Evolutionary conservation across 2,113 vertebrate species (phyloP).

Genomic region (Podocnemis expansa): DNA sequence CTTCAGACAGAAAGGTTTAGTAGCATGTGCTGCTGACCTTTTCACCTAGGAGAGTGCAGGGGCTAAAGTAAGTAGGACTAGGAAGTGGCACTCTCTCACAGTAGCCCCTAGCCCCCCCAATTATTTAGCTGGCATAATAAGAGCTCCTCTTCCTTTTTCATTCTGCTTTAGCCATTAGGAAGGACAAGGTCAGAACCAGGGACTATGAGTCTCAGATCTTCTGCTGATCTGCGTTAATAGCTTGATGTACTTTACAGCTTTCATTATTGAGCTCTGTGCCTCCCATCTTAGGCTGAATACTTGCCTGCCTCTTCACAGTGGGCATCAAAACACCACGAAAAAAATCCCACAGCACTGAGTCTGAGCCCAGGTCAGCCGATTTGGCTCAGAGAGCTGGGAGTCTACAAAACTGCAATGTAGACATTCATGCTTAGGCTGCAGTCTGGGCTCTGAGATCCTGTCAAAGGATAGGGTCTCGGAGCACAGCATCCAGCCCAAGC

Average conservation of each 20-base stretch:
- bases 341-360: background rate
- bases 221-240: background rate
- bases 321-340: background rate
- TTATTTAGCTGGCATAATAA: background rate
- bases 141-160: background rate
- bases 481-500: no score
- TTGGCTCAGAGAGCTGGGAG: background rate
- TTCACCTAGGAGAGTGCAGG: background rate
- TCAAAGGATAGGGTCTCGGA: no score
- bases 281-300: background rate
- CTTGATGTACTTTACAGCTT: background rate
- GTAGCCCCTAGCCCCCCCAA: no score
- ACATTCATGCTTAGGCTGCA: no score
- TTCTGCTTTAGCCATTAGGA: background rate
- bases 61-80: background rate
- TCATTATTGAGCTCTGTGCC: background rate
- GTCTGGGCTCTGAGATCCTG: no score
- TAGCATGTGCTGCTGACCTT: background rate
- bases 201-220: background rate
- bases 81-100: background rate
- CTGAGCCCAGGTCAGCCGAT: background rate
- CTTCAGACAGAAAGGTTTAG: background rate
- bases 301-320: background rate
- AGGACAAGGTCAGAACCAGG: background rate
- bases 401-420: background rate